A percentile compares a stretch with the other conserved stretches of the same genome.
These are phyloP conservation scores for Acrobasis repandana DNA, from an alignment of 2,888 invertebrate species.

Conservation along the genomic window DNA sequence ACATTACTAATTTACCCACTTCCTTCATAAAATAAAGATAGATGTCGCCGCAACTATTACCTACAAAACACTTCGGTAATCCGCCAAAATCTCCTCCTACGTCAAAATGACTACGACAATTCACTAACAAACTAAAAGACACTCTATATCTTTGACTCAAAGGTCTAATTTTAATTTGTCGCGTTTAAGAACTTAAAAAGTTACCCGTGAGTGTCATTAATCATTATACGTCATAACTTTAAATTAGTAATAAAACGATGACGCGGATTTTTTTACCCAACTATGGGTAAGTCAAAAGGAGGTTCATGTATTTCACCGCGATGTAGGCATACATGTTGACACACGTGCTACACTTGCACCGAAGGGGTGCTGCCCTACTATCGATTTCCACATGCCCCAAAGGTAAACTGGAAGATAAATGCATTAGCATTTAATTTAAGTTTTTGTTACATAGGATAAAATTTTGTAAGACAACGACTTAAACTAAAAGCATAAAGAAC, in stretches of 20 bases:
- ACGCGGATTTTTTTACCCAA: background rate
- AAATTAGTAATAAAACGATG: background rate
- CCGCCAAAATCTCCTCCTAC: conserved; percentile 3
- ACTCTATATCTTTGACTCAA: background rate
- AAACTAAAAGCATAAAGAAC: background rate
- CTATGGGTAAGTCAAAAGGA: no score
- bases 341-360: no score
- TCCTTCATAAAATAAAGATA: background rate
- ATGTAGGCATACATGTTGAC: no score
- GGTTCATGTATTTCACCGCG: no score
- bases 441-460: background rate
- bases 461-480: background rate
- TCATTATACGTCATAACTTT: background rate
- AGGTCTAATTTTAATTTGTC: background rate
- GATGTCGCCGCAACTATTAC: conserved; percentile 8
- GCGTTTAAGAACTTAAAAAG: background rate
- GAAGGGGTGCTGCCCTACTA: no score
- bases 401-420: no score
- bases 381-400: no score
- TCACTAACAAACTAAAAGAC: background rate
- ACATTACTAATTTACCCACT: no score
- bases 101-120: background rate
- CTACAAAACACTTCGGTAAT: conserved; percentile 11
- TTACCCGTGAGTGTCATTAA: conserved; percentile 6
- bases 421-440: no score